Conservation (phyloP, 2,888 invertebrate genomes). For the Sthenelais limicola region DNA sequence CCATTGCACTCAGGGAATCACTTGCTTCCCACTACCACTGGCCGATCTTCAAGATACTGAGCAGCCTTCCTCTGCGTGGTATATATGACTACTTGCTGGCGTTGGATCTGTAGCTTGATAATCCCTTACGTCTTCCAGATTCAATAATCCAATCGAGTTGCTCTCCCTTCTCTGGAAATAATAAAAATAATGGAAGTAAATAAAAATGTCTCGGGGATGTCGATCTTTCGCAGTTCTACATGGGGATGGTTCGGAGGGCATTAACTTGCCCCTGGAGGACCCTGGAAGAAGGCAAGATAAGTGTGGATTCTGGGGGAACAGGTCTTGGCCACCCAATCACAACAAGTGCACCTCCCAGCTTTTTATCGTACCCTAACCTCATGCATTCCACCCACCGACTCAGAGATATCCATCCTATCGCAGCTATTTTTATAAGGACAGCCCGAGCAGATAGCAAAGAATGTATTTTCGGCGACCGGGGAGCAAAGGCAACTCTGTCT, state of each 20-base stretch:
- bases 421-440: too few species aligned
- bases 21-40: too few species aligned
- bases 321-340: conserved; percentile 5
- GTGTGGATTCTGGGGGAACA: background rate
- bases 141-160: background rate
- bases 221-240: background rate
- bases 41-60: too few species aligned
- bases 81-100: background rate
- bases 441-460: background rate
- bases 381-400: too few species aligned
- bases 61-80: background rate
- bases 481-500: background rate
- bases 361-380: background rate
- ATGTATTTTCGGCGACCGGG: background rate
- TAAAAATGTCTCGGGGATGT: background rate
- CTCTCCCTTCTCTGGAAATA: too few species aligned
- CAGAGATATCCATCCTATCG: too few species aligned
- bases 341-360: background rate
- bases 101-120: background rate
- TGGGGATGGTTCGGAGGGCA: background rate
- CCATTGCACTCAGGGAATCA: too few species aligned
- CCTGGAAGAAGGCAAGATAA: background rate
- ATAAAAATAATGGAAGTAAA: too few species aligned
- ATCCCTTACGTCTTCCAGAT: background rate
- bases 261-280: background rate